Evolutionary conservation across 2,888 invertebrate species (phyloP).

Genomic region (Epinotia bilunana): DNA sequence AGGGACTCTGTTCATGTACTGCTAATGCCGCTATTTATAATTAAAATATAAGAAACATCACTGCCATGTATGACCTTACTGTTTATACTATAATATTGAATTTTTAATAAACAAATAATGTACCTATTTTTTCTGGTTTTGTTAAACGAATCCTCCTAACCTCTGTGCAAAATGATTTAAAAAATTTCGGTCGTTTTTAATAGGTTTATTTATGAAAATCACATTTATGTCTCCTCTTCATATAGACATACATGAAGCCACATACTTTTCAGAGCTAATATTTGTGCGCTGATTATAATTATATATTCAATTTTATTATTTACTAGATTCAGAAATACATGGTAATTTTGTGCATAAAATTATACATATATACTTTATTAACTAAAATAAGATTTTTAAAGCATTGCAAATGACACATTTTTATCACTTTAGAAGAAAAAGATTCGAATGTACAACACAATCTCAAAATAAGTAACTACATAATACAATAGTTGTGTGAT

Average conservation of each 20-base stretch:
- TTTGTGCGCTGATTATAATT: constrained; percentile 24
- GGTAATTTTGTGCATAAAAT: not conserved
- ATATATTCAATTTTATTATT: constrained; percentile 13
- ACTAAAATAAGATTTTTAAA: constrained; percentile 52
- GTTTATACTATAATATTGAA: constrained; percentile 82
- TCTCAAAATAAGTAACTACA: constrained; percentile 53
- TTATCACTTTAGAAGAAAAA: constrained; percentile 45
- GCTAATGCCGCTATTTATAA: constrained; percentile 74
- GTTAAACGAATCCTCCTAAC: constrained; percentile 28
- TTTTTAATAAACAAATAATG: constrained; percentile 80
- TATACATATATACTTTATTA: not conserved
- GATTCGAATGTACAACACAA: constrained; percentile 54
- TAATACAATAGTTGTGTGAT: constrained; percentile 48
- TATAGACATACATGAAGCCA: constrained; percentile 22
- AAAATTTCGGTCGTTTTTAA: constrained; percentile 47
- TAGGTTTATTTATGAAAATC: constrained; percentile 59
- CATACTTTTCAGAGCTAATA: constrained; percentile 12
- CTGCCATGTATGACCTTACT: constrained; percentile 84
- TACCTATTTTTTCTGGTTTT: constrained; percentile 52
- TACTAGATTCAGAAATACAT: not conserved
- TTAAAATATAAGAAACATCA: constrained; percentile 77
- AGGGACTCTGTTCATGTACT: constrained; percentile 67
- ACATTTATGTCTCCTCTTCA: constrained; percentile 52
- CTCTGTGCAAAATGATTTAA: constrained; percentile 15
- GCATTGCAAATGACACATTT: constrained; percentile 61